Evolutionary conservation across 2,888 invertebrate genomes (phyloP).

Genomic region (Eurois occulta): DNA sequence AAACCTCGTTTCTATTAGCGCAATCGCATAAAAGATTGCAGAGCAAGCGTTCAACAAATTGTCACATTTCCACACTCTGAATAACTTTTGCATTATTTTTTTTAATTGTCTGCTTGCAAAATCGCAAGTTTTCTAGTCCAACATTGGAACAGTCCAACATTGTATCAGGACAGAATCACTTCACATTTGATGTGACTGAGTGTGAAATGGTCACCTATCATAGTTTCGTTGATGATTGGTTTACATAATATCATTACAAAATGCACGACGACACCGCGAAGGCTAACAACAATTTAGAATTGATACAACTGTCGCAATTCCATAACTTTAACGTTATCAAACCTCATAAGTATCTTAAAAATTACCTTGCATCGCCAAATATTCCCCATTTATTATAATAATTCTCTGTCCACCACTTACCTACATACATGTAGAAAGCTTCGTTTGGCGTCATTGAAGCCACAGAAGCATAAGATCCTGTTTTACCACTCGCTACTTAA

Average conservation of each 20-base stretch:
- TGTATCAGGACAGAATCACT: constrained; percentile 13
- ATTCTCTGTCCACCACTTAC: constrained; percentile 45
- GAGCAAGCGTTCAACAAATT: constrained; percentile 39
- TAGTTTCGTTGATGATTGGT: constrained; percentile 63
- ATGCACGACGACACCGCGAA: constrained; percentile 56
- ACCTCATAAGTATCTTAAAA: constrained; percentile 54
- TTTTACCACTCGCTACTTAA: constrained; percentile 3
- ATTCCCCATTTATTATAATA: constrained; percentile 43
- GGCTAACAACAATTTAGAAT: constrained; percentile 62
- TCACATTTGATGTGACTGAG: constrained; percentile 36
- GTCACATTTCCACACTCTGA: constrained; percentile 13
- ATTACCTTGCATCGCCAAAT: constrained; percentile 60
- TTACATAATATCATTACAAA: constrained; percentile 39
- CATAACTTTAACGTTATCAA: constrained; percentile 47
- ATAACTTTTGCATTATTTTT: constrained; percentile 8
- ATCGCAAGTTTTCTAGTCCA: not conserved
- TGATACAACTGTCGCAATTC: constrained; percentile 43
- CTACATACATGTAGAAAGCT: constrained; percentile 52
- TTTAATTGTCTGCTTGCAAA: not conserved
- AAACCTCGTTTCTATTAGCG: constrained; percentile 14
- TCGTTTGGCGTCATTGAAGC: constrained; percentile 48
- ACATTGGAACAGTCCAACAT: not conserved
- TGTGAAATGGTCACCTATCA: constrained; percentile 48
- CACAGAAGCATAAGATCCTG: constrained; percentile 42
- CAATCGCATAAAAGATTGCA: constrained; percentile 18